Evolutionary conservation across 2,888 invertebrate species (phyloP).

Genomic region (Uloborus plumipes): DNA sequence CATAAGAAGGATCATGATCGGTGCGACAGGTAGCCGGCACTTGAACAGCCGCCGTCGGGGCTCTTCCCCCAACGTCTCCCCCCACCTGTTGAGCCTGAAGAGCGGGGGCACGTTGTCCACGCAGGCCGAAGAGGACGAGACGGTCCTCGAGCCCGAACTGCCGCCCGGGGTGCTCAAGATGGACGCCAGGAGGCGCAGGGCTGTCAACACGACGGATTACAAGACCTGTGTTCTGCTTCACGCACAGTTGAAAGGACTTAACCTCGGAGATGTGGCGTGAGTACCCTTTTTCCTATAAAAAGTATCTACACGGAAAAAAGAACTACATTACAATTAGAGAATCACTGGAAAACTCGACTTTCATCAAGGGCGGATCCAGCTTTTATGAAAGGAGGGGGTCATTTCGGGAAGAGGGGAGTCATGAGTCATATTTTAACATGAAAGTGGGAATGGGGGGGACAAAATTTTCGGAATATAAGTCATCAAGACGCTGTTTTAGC

Average conservation of each 20-base stretch:
- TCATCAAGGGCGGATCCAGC: too few species aligned
- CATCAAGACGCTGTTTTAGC: too few species aligned
- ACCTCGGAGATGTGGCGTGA: constrained; percentile 87
- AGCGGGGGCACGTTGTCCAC: constrained; percentile 11
- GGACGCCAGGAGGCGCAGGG: constrained; percentile 77
- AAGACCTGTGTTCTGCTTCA: constrained; percentile 92
- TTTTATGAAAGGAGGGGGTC: too few species aligned
- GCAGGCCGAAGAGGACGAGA: constrained; percentile 43
- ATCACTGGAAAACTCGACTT: too few species aligned
- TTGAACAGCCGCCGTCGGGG: constrained; percentile 65
- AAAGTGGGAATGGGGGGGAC: too few species aligned
- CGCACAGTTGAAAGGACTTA: constrained; percentile 79
- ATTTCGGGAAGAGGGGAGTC: too few species aligned
- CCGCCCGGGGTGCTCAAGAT: constrained; percentile 65
- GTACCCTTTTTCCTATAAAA: constrained; percentile 72
- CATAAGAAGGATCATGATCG: constrained; percentile 63
- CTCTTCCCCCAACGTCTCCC: constrained; percentile 67
- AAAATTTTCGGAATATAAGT: too few species aligned
- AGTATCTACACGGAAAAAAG: too few species aligned
- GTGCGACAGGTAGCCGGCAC: constrained; percentile 67
- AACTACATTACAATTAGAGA: too few species aligned
- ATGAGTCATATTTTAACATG: too few species aligned
- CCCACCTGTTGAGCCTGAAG: constrained; percentile 38
- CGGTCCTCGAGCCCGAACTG: constrained; percentile 65
- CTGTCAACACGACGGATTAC: constrained; percentile 88